Base-by-base conservation (phyloP, 35 echinoderm and acorn worm species). In the Diadema setosum region DNA sequence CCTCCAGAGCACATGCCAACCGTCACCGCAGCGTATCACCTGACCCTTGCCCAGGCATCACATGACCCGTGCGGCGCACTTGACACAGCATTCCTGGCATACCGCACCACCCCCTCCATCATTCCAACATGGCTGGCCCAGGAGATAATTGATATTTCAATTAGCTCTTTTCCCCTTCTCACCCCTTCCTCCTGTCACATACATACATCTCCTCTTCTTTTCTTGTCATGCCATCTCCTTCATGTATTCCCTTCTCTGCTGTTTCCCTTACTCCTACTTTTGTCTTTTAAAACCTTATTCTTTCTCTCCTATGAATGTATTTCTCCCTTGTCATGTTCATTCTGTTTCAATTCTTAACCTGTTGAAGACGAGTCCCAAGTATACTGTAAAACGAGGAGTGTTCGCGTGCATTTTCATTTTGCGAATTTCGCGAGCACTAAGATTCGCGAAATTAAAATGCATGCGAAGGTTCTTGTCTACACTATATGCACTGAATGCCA, bases 91-190 rank as follows among this genome's bases (percentile, higher is more conserved):
- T 67, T 3, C 63, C 37, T 67, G 63, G 27, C 63, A 67, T 67
- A 67, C 63, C 63, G 37, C 18, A 67, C 63, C 29, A 67, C 63
- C 63, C 63, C 63, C 37, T 26, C 8, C 18, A 14, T 67, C 30
- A 33, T 67, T 67, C 63, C n/a, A n/a, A 67, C 20, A 34, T 67
- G 27, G 37, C 63, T 67, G 9, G 30, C 27, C 23, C 37, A 67
- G 30, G 63, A 34, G 63, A 67, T 67, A 67, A 67, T 67, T 67
- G 63, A 67, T 67, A 34, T 67, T 67, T 67, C 63, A 67, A 67
- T 67, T 67, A 67, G 37, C 27, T 18, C 37, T 33, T 67, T 67
- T 67, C 4, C 63, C 37, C 63, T 67, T 26, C 25, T 67, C 63
- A 33, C 37, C 63, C 63, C 18, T 16, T 55, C 0, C 3, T 26